Percentiles rank a stretch among this genome's conserved stretches.
These are phyloP conservation scores for Aythya fuligula DNA, from an alignment of 2,797 vertebrate species.

Conservation along the genomic window DNA sequence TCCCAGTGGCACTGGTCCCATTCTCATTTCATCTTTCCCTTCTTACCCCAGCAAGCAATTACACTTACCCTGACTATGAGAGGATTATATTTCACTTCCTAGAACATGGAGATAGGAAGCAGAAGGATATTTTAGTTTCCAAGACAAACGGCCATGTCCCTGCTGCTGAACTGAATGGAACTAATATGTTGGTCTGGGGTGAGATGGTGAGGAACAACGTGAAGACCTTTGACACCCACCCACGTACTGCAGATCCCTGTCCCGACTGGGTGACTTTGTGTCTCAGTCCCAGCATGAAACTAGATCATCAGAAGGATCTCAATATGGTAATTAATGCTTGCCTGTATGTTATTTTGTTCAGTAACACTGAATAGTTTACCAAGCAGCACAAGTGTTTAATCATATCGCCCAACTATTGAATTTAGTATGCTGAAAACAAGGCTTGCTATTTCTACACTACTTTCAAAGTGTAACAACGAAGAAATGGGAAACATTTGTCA, in stretches of 20 bases:
- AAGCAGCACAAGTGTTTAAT: background rate
- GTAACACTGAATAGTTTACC: background rate
- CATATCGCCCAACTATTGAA: background rate
- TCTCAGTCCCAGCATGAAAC: background rate
- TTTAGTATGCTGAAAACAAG: background rate
- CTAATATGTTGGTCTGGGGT: background rate
- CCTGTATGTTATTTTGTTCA: fast-evolving
- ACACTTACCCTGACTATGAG: background rate
- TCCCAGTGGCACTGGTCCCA: background rate
- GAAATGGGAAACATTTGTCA: background rate
- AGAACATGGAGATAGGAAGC: background rate
- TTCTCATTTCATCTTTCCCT: background rate
- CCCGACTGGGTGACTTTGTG: fast-evolving
- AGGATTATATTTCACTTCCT: background rate
- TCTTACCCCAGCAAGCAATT: background rate
- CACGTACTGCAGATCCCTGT: background rate
- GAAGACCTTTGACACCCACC: background rate
- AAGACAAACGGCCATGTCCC: background rate
- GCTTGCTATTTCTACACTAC: background rate
- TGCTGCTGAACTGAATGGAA: background rate
- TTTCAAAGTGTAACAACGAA: background rate
- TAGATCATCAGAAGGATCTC: background rate
- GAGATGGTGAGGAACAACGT: fast-evolving
- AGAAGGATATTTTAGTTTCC: background rate
- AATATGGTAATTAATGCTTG: background rate